Evolutionary conservation across 1,140 invertebrate genomes (phyloP).

Genomic region (Pentalonia nigronervosa): DNA sequence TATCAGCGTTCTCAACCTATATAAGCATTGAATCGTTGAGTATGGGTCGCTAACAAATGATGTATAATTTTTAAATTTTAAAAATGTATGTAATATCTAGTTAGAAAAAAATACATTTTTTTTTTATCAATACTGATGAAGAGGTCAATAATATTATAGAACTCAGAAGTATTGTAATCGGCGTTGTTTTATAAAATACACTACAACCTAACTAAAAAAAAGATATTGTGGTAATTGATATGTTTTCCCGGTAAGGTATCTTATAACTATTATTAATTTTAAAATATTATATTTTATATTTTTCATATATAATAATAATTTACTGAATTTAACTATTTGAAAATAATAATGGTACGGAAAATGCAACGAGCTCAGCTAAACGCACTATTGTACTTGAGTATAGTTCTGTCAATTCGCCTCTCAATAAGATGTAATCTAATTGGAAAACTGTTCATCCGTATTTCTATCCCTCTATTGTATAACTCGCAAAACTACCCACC

Average conservation of each 20-base stretch:
- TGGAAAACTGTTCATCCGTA: slow-evolving; percentile 50
- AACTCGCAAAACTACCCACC: background rate
- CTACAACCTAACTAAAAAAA: background rate
- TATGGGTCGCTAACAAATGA: background rate
- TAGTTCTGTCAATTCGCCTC: background rate
- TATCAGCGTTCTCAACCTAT: background rate
- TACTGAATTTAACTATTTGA: background rate
- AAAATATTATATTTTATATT: background rate
- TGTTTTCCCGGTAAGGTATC: too few species aligned
- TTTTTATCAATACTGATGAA: background rate
- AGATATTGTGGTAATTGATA: background rate
- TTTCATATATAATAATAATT: background rate
- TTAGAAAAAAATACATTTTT: background rate
- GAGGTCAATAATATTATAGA: background rate
- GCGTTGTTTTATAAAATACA: background rate
- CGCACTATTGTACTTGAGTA: background rate
- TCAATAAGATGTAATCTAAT: slow-evolving; percentile 44
- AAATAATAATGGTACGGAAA: background rate
- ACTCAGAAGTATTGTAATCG: background rate
- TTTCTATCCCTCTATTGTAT: slow-evolving; percentile 9
- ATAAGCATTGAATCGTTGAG: background rate
- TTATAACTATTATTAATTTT: background rate
- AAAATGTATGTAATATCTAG: background rate
- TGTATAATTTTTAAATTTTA: background rate
- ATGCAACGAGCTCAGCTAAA: too few species aligned